A percentile compares a stretch with the other conserved stretches of the same genome.
phyloP scores from a whole-genome alignment of 2,888 invertebrate species.

The Asteroscopus sphinx region DNA sequence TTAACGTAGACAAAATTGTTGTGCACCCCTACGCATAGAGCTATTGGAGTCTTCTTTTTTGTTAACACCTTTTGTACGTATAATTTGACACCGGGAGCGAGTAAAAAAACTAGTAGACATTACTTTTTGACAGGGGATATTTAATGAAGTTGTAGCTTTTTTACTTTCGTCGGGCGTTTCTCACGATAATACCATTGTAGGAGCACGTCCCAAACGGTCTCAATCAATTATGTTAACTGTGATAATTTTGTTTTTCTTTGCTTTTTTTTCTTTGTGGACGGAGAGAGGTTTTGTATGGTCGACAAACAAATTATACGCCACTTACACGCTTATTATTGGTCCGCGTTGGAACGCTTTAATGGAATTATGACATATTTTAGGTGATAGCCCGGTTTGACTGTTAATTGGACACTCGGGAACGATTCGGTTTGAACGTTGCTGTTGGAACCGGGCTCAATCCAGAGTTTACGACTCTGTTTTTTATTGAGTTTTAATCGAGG shows the following conservation, averaged over 20 bases:
- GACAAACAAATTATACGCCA: constrained; percentile 84
- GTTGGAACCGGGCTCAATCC: constrained; percentile 37
- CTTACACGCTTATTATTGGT: constrained; percentile 80
- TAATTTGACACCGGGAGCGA: constrained; percentile 89
- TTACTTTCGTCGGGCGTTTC: constrained; percentile 73
- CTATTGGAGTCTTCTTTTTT: constrained; percentile 81
- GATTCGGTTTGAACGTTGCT: constrained; percentile 30
- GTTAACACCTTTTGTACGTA: constrained; percentile 89
- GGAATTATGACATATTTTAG: constrained; percentile 61
- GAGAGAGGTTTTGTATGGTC: constrained; percentile 71
- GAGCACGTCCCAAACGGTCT: constrained; percentile 84
- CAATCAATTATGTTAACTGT: constrained; percentile 89
- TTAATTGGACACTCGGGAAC: constrained; percentile 55
- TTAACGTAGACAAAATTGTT: constrained; percentile 76
- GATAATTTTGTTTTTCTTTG: constrained; percentile 79
- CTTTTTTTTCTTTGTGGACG: constrained; percentile 64
- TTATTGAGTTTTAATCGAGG: constrained; percentile 40
- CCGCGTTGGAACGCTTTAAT: constrained; percentile 58
- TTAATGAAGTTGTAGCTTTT: constrained; percentile 87
- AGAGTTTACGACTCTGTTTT: constrained; percentile 51
- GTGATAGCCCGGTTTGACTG: constrained; percentile 38
- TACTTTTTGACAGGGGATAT: constrained; percentile 89
- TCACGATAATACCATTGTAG: constrained; percentile 83
- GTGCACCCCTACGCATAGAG: constrained; percentile 71
- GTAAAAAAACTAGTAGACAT: constrained; percentile 86